Conservation (phyloP, 2,113 vertebrate genomes). For the Crotophaga sulcirostris region DNA sequence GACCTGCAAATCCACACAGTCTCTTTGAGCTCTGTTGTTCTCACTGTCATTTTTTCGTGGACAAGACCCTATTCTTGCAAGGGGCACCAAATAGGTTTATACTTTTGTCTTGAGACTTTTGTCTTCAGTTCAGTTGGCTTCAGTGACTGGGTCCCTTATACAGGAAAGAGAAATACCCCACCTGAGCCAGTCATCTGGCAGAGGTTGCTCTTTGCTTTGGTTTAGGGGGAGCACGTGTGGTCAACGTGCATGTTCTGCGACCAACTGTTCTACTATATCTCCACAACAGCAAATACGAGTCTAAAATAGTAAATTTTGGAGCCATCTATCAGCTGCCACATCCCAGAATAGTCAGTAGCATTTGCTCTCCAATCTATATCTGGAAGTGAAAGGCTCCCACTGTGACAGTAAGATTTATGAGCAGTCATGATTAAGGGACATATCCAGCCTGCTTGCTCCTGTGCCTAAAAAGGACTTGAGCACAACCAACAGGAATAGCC, state of each 20-base stretch:
- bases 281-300: neutral
- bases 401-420: constrained; percentile 30
- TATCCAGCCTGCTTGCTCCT: neutral
- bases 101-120: neutral
- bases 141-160: neutral
- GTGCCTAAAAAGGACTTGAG: constrained; percentile 46
- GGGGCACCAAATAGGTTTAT: neutral
- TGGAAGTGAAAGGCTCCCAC: constrained; percentile 33
- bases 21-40: neutral
- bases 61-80: neutral
- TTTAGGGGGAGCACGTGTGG: neutral
- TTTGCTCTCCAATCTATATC: constrained; percentile 55
- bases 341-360: constrained; percentile 46
- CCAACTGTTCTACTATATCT: neutral
- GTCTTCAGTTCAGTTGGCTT: neutral
- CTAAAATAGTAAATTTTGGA: constrained; percentile 34
- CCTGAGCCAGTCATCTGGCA: neutral
- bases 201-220: neutral
- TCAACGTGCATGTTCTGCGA: neutral
- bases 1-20: neutral
- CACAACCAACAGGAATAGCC: fast-evolving
- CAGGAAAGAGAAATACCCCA: neutral
- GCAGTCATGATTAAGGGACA: neutral
- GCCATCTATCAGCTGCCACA: constrained; percentile 11
- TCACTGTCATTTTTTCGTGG: neutral